phyloP scores from a whole-genome alignment of 2,113 vertebrate species.

The Hippocampus abdominalis region DNA sequence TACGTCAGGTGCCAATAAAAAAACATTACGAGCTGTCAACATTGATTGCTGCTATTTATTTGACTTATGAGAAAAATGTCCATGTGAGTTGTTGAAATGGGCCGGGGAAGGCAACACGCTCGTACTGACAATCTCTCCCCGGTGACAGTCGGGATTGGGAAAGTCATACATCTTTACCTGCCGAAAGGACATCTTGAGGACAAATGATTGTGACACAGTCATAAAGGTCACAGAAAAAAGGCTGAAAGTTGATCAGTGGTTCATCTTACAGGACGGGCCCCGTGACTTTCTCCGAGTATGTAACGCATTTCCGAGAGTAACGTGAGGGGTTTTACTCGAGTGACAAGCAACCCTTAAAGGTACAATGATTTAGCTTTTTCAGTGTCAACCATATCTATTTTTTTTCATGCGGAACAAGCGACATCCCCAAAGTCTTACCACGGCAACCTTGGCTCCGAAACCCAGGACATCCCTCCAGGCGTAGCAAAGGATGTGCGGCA shows the following conservation, averaged over 20 bases:
- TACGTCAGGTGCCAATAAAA: conserved; percentile 1
- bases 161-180: conserved; percentile 43
- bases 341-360: neutral
- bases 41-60: neutral
- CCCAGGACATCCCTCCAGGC: conserved; percentile 90
- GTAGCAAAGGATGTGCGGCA: conserved; percentile 87
- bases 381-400: neutral
- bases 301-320: neutral
- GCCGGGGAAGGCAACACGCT: conserved; percentile 30
- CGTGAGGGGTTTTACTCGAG: neutral
- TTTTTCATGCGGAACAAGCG: neutral
- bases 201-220: conserved; percentile 42
- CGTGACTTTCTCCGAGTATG: no score
- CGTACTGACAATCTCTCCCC: conserved; percentile 26
- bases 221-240: conserved; percentile 67
- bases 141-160: conserved; percentile 35
- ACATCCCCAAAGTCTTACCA: conserved; percentile 70
- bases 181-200: conserved; percentile 46
- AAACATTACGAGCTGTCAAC: conserved; percentile 16
- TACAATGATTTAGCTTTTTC: neutral
- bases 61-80: neutral
- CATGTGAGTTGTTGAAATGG: neutral
- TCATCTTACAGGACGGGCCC: neutral
- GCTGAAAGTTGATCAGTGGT: conserved; percentile 60
- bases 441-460: conserved; percentile 81